Evolutionary conservation across 1,140 invertebrate species (phyloP).

Genomic region (Zophobas morio): DNA sequence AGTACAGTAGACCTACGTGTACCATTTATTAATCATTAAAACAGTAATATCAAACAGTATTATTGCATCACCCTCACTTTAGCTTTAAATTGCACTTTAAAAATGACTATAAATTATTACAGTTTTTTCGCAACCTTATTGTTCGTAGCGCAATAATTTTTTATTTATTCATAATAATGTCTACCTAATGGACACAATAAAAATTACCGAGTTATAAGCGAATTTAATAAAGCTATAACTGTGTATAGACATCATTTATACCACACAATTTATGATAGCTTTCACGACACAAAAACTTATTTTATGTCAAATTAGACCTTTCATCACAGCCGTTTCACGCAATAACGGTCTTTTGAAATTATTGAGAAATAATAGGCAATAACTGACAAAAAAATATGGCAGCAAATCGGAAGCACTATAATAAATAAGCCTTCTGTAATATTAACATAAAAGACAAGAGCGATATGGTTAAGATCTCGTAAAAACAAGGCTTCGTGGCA

Average conservation of each 20-base stretch:
- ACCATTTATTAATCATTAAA: too few species aligned
- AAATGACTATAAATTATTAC: too few species aligned
- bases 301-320: conserved; percentile 8
- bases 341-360: neutral
- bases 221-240: conserved; percentile 8
- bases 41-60: too few species aligned
- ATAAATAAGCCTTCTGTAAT: conserved; percentile 15
- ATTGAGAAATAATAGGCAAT: neutral
- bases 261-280: conserved; percentile 1
- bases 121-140: too few species aligned
- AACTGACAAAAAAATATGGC: neutral
- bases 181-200: neutral
- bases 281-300: conserved; percentile 5
- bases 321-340: neutral
- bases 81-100: too few species aligned
- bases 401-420: neutral
- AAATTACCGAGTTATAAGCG: neutral
- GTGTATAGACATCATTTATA: conserved; percentile 17
- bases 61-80: too few species aligned
- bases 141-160: too few species aligned
- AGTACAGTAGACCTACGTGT: too few species aligned
- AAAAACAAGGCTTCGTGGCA: conserved; percentile 6
- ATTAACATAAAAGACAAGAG: conserved; percentile 21
- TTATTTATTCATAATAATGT: too few species aligned
- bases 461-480: conserved; percentile 31